Evolutionary conservation across 2,888 invertebrate species (phyloP).

Genomic region (Orgyia antiqua): DNA sequence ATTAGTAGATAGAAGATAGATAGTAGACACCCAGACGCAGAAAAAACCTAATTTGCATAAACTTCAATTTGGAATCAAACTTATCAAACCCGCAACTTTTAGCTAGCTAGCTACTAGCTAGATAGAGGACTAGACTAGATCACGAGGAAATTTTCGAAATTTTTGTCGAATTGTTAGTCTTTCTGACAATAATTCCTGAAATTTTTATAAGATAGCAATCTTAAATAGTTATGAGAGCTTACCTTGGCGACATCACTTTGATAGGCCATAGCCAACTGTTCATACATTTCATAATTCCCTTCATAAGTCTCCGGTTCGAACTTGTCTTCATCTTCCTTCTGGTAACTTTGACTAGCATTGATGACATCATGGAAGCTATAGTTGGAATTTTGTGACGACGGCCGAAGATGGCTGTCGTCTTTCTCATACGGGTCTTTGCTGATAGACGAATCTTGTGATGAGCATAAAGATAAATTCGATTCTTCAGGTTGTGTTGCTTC

Average conservation of each 20-base stretch:
- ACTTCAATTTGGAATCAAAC: no score
- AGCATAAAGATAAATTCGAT: slow-evolving; percentile 43
- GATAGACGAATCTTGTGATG: slow-evolving; percentile 52
- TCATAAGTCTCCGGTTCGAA: slow-evolving; percentile 39
- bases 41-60: no score
- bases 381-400: slow-evolving; percentile 60
- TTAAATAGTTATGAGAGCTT: neutral
- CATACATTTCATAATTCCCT: slow-evolving; percentile 62
- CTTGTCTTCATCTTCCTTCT: slow-evolving; percentile 41
- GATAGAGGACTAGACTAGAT: no score
- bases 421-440: slow-evolving; percentile 52
- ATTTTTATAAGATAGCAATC: no score
- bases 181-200: no score
- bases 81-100: no score
- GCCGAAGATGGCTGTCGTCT: slow-evolving; percentile 59
- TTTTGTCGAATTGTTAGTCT: no score
- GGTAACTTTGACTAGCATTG: slow-evolving; percentile 40
- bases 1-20: no score
- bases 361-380: slow-evolving; percentile 63
- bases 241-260: slow-evolving; percentile 67
- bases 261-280: slow-evolving; percentile 68
- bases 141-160: no score
- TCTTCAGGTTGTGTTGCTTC: slow-evolving; percentile 28
- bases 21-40: no score
- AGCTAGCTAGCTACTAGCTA: no score